Evolutionary conservation across 2,113 vertebrate species (phyloP).

Genomic region (Malurus melanocephalus): DNA sequence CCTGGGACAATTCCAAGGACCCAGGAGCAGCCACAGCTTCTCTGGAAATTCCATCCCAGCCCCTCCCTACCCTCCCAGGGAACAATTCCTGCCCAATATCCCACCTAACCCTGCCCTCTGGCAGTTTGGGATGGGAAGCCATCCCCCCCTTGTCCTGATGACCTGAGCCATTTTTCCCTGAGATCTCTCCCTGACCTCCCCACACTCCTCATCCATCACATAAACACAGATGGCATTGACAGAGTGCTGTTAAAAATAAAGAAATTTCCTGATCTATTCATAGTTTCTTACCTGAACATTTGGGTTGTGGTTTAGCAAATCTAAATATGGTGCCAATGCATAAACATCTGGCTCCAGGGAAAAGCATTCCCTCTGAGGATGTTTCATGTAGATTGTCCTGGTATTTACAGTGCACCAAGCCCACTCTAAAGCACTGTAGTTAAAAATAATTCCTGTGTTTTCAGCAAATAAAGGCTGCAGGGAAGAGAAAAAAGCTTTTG

Average conservation of each 20-base stretch:
- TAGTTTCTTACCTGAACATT: conserved; percentile 78
- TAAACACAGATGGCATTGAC: background rate
- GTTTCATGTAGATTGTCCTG: conserved; percentile 86
- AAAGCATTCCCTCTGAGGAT: conserved; percentile 67
- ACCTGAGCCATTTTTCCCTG: background rate
- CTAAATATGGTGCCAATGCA: conserved; percentile 88
- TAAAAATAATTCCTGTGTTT: conserved; percentile 73
- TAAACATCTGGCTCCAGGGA: conserved; percentile 81
- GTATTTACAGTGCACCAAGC: conserved; percentile 96
- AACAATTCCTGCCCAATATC: fast-evolving
- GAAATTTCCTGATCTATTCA: background rate
- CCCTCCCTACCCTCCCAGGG: background rate
- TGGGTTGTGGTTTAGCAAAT: conserved; percentile 91
- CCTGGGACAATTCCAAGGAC: background rate
- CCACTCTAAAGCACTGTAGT: conserved; percentile 82
- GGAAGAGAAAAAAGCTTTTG: conserved; percentile 78
- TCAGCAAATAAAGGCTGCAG: conserved; percentile 83
- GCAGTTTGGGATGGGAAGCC: background rate
- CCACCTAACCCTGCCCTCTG: fast-evolving
- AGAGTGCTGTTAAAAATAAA: background rate
- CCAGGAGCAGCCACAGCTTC: background rate
- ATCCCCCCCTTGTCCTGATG: no score
- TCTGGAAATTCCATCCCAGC: background rate
- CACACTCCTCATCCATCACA: background rate
- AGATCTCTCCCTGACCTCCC: background rate